These are phyloP conservation scores for Papilio protenor DNA, from an alignment of 2,888 invertebrate species.

Conservation along the genomic window DNA sequence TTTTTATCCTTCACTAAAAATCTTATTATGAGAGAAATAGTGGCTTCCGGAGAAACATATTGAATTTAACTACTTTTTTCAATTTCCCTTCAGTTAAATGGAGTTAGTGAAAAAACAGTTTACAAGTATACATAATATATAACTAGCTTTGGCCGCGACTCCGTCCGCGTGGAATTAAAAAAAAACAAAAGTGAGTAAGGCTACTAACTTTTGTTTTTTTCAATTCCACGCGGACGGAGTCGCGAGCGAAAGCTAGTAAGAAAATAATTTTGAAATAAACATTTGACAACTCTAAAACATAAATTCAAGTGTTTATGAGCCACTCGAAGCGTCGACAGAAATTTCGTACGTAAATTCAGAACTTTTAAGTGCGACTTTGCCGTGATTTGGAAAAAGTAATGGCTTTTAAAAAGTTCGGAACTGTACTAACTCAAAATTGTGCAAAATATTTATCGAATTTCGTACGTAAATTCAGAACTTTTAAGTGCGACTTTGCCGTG, in stretches of 20 bases:
- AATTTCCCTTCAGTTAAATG: neutral
- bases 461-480: constrained; percentile 35
- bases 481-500: constrained; percentile 29
- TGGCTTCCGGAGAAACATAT: neutral
- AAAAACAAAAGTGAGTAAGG: too few species aligned
- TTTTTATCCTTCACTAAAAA: neutral
- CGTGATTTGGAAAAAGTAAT: constrained; percentile 30
- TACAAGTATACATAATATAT: too few species aligned
- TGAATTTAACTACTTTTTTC: neutral
- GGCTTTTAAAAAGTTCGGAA: constrained; percentile 23
- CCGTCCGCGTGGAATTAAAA: too few species aligned
- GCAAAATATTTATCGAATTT: constrained; percentile 17
- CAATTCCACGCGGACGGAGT: too few species aligned
- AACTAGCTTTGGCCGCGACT: too few species aligned
- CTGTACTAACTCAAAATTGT: constrained; percentile 5
- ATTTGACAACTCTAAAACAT: neutral
- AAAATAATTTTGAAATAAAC: neutral
- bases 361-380: constrained; percentile 34
- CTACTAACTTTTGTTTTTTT: too few species aligned
- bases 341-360: constrained; percentile 35
- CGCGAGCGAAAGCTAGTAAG: too few species aligned
- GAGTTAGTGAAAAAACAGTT: too few species aligned
- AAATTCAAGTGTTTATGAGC: constrained; percentile 33
- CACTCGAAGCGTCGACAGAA: constrained; percentile 19
- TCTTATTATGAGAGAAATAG: neutral